These are phyloP conservation scores for Drosophila affinis DNA, from an alignment of 2,888 invertebrate genomes.

Conservation along the genomic window DNA sequence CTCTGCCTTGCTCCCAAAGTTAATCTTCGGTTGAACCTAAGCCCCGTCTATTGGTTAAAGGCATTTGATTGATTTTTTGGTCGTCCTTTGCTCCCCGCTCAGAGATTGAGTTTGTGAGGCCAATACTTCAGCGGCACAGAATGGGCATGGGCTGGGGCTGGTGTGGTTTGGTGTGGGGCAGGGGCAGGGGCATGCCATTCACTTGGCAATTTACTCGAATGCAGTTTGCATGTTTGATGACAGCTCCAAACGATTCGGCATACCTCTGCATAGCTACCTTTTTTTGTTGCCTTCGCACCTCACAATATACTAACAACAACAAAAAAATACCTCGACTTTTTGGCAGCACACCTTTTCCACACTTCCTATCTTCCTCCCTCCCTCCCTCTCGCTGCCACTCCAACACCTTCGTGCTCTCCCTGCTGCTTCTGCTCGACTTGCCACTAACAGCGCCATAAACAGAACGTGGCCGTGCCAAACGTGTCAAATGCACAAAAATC, in stretches of 20 bases:
- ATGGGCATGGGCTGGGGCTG: background rate
- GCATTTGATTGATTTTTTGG: constrained; percentile 34
- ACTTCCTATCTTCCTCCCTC: background rate
- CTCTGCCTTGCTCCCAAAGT: background rate
- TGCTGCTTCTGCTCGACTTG: constrained; percentile 20
- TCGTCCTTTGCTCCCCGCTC: background rate
- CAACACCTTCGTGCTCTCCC: constrained; percentile 4
- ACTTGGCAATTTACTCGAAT: constrained; percentile 48
- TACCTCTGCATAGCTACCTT: background rate
- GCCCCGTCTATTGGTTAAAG: constrained; percentile 35
- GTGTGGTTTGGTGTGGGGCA: too few relatives aligned
- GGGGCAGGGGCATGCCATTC: constrained; percentile 11
- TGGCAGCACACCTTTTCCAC: constrained; percentile 10
- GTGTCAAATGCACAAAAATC: constrained; percentile 72
- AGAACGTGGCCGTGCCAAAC: constrained; percentile 53
- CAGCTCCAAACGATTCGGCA: constrained; percentile 39
- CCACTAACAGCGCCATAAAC: constrained; percentile 44
- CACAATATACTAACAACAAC: constrained; percentile 11
- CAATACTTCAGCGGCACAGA: constrained; percentile 25
- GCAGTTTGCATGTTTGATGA: constrained; percentile 53
- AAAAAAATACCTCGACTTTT: constrained; percentile 23
- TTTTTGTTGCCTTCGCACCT: background rate
- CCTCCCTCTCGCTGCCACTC: background rate
- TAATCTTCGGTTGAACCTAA: background rate
- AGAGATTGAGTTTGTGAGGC: constrained; percentile 36